phyloP scores from a whole-genome alignment of 2,888 invertebrate species.

The Bombylius major region DNA sequence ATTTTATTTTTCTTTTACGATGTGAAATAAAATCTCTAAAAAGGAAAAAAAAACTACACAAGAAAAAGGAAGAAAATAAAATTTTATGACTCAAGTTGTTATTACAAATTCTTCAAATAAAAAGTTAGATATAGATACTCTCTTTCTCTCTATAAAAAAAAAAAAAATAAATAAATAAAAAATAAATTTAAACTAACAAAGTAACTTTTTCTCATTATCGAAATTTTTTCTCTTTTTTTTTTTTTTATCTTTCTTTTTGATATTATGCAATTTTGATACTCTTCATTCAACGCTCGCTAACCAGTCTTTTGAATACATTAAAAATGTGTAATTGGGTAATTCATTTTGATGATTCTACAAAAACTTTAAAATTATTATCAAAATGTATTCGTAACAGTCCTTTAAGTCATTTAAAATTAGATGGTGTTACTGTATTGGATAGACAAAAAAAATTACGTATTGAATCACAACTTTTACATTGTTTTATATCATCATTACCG shows the following conservation, averaged over 20 bases:
- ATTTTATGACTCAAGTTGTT: too few relatives aligned
- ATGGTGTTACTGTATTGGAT: slow-evolving; percentile 25
- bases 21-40: too few relatives aligned
- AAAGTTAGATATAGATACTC: too few relatives aligned
- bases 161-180: too few relatives aligned
- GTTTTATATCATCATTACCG: slow-evolving; percentile 22
- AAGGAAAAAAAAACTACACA: too few relatives aligned
- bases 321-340: slow-evolving; percentile 28
- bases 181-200: too few relatives aligned
- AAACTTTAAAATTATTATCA: slow-evolving; percentile 22
- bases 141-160: too few relatives aligned
- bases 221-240: background rate
- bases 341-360: slow-evolving; percentile 24
- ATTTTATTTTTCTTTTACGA: too few relatives aligned
- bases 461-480: slow-evolving; percentile 23
- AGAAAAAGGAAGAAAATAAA: too few relatives aligned
- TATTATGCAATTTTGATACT: too few relatives aligned
- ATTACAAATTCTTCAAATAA: too few relatives aligned
- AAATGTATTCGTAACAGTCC: slow-evolving; percentile 24
- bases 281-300: background rate
- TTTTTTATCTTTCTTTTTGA: background rate
- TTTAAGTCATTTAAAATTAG: slow-evolving; percentile 25
- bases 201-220: too few relatives aligned
- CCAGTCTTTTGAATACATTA: slow-evolving; percentile 23
- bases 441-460: slow-evolving; percentile 22